Base-by-base conservation (phyloP, 2,888 invertebrate species). In the Biston betularia region DNA sequence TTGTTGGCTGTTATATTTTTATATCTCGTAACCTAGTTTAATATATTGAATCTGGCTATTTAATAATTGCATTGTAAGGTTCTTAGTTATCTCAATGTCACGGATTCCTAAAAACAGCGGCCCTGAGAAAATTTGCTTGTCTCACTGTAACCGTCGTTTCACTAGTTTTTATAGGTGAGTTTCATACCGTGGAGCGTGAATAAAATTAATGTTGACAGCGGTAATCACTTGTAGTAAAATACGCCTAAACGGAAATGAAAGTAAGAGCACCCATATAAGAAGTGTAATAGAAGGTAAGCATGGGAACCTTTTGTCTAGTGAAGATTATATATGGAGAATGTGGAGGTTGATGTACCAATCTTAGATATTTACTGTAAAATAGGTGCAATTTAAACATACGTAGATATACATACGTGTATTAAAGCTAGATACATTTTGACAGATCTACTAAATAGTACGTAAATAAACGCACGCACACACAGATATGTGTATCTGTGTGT, bases 61-160 rank as follows among this genome's bases (percentile, higher is more conserved):
- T 38, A 6, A 38, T 38, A 38, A 38, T 38, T 6, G 6, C 6
- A 8, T 4, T 38, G 38, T 38, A 38, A 38, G 38, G 38, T 6
- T 38, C 24, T 24, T 24, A 24, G 24, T 24, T 24, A 2, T 24
- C 1, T 24, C 24, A 38, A 8, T 38, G 38, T 38, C 9, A 38
- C 38, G 38, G 38, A 38, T 8, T 6, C 38, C 38, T 38, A 38
- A 38, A 78, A 83, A 79, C 72, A 70, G 73, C 80, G 85, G 76
- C 85, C 86, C 80, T 87, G 87, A 87, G 82, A 85, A 82, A 79
- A 83, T 81, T 81, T 77, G 77, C 76, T 74, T 81, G 75, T 79
- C 78, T 79, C 74, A 78, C 78, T 83, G 80, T 80, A 79, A 80
- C 71, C 75, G 75, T 70, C 78, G 86, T 86, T 87, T 87, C 85